Evolutionary conservation across 2,888 invertebrate genomes (phyloP).

Genomic region (Euclidia mi): DNA sequence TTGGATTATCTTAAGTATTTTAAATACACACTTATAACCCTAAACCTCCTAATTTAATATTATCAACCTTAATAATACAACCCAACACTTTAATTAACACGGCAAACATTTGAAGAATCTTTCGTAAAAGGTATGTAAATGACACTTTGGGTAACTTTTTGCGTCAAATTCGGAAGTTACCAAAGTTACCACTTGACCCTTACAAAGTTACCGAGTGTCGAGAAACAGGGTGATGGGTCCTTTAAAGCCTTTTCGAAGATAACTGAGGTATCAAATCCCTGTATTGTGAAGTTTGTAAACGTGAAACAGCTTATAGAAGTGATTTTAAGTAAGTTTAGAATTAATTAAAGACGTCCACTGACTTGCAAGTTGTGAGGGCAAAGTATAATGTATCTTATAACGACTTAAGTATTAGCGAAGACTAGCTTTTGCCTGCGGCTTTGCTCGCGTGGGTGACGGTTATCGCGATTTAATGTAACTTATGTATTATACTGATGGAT

Average conservation of each 20-base stretch:
- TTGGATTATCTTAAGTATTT: neutral
- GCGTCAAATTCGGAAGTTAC: conserved; percentile 30
- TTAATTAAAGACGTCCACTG: too few species aligned
- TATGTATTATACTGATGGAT: too few species aligned
- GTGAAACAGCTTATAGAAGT: conserved; percentile 10
- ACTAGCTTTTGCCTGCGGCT: too few species aligned
- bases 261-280: conserved; percentile 46
- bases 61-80: neutral
- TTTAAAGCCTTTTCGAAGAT: conserved; percentile 41
- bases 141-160: too few species aligned
- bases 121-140: too few species aligned
- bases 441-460: too few species aligned
- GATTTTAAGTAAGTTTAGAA: neutral
- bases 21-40: neutral
- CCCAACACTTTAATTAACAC: neutral
- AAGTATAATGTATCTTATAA: too few species aligned
- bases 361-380: too few species aligned
- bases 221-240: conserved; percentile 28
- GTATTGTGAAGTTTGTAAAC: conserved; percentile 22
- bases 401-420: too few species aligned
- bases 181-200: conserved; percentile 45
- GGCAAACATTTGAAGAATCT: too few species aligned
- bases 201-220: conserved; percentile 38
- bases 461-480: too few species aligned
- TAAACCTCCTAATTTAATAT: neutral